Base-by-base conservation (phyloP, 1,140 invertebrate genomes). In the Nixonia krombeini region DNA sequence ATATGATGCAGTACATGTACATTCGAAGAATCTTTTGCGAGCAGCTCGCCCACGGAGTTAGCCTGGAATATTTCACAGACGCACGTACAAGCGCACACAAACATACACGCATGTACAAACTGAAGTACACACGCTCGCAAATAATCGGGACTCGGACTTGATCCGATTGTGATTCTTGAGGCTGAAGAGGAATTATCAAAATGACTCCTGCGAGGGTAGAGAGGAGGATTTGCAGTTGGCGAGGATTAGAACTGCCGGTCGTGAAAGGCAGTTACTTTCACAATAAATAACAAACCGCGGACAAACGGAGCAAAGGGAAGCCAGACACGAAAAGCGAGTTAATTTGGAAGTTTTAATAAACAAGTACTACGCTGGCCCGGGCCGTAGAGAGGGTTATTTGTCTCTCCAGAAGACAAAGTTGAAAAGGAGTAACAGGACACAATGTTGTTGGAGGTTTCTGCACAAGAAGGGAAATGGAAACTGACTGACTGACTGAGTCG, bases 311-410 rank as follows among this genome's bases (percentile, higher is more conserved):
- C 44, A 49, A 56, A 70, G 64, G 56, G 37, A 55, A 67, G 55
- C 61, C 37, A 23, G 56, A 15, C 23, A 64, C 49, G 46, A 61
- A 66, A 71, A 69, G 45, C 66, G 46, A 70, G 77, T 74, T 79
- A 77, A 79, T 76, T 72, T 73, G 44, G 49, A 79, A 76, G 73
- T 75, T 80, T 76, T 79, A 79, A 80, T 79, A 80, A 76, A 74
- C 67, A 75, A 74, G 44, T 45, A 41, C 50, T 38, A 46, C 37
- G 42, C 55, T 46, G 21, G 10, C 28, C 12, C 41, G 41, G 50
- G 53, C 18, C 35, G 29, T 51, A 26, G 18, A 56, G 52, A 69
- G 53, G 38, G 46, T 52, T 61, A 61, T 59, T 67, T 61, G 40
- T 50, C 33, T 56, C 49, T 40, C 4, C 21, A 10, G 21, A 41